A percentile compares a stretch with the other conserved stretches of the same genome.
phyloP scores from a whole-genome alignment of 2,888 invertebrate species.

The Chesias legatella region DNA sequence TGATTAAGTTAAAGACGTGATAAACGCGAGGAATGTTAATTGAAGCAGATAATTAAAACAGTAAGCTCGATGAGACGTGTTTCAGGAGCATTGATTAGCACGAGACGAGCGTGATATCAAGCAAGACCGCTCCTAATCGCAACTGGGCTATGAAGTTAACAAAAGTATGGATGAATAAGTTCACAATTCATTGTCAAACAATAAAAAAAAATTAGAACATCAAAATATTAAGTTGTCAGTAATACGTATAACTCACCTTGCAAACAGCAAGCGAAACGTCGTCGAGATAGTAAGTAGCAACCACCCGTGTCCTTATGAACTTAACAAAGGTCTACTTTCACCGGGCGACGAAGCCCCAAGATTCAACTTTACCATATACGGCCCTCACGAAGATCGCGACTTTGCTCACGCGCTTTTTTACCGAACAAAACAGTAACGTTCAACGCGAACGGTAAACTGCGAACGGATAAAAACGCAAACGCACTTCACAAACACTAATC shows the following conservation, averaged over 20 bases:
- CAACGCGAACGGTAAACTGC: slow-evolving; percentile 71
- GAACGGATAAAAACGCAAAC: slow-evolving; percentile 58
- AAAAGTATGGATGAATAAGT: no score
- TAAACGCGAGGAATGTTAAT: slow-evolving; percentile 13
- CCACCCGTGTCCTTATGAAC: slow-evolving; percentile 75
- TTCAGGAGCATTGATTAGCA: slow-evolving; percentile 10
- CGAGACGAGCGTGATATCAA: slow-evolving; percentile 7
- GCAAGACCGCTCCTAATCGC: no score
- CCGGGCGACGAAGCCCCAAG: slow-evolving; percentile 61
- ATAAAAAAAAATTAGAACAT: slow-evolving; percentile 44
- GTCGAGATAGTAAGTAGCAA: slow-evolving; percentile 67
- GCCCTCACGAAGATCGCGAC: slow-evolving; percentile 66
- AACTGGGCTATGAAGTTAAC: no score
- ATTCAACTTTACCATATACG: slow-evolving; percentile 68
- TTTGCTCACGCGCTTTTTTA: slow-evolving; percentile 66
- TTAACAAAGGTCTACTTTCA: slow-evolving; percentile 79
- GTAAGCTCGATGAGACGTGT: slow-evolving; percentile 16
- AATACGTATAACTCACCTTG: slow-evolving; percentile 71
- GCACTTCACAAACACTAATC: slow-evolving; percentile 63
- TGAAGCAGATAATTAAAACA: slow-evolving; percentile 15
- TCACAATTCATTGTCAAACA: no score
- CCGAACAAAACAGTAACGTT: slow-evolving; percentile 75
- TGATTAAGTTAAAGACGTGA: slow-evolving; percentile 14
- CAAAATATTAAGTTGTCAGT: slow-evolving; percentile 52
- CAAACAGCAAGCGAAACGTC: slow-evolving; percentile 67